These are phyloP conservation scores for Formica selysi DNA, from an alignment of 1,140 invertebrate genomes.

Conservation along the genomic window DNA sequence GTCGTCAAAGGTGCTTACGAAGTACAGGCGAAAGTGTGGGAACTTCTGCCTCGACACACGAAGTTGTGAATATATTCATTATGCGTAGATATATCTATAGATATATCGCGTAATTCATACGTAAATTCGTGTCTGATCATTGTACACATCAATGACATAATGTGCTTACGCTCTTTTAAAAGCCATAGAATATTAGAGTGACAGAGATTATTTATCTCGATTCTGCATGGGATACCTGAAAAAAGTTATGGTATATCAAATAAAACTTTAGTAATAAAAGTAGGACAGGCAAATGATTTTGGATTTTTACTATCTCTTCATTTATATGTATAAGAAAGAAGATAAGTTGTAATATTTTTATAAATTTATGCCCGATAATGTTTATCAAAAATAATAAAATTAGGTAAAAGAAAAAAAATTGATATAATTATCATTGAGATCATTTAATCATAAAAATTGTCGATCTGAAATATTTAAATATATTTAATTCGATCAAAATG, in stretches of 20 bases:
- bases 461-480: neutral
- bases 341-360: neutral
- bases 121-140: slow-evolving; percentile 76
- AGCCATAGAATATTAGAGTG: neutral
- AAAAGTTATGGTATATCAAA: neutral
- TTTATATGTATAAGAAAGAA: neutral
- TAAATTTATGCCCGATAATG: neutral
- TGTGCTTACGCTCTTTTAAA: slow-evolving; percentile 21
- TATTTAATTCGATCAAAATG: neutral
- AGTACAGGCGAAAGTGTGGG: slow-evolving; percentile 81
- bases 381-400: neutral
- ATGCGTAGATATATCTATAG: slow-evolving; percentile 37
- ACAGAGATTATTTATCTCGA: neutral
- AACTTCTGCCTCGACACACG: slow-evolving; percentile 68
- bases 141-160: slow-evolving; percentile 63
- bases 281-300: neutral
- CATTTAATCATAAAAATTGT: slow-evolving; percentile 31
- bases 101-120: slow-evolving; percentile 71
- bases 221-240: neutral
- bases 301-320: neutral
- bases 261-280: neutral
- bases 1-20: slow-evolving; percentile 59
- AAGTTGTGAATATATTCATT: slow-evolving; percentile 59
- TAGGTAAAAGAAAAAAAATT: neutral
- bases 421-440: neutral